Evolutionary conservation across 2,113 vertebrate genomes (phyloP), one percentile per base, ranked within the genome.

Genomic region (Rhagologus leucostigma): DNA sequence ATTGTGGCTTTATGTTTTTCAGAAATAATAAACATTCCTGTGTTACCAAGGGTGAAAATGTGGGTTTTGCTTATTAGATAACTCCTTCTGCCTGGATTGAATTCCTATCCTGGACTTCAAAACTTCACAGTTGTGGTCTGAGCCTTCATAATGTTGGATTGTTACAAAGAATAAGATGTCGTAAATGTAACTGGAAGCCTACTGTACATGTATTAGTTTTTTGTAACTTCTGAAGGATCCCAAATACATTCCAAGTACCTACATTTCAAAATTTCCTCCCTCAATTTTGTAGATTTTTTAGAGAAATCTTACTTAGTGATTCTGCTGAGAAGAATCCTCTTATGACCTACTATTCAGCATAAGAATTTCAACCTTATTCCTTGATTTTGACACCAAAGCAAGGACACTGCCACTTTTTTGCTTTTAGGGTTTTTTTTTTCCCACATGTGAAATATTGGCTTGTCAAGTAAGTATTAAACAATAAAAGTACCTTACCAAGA

Each of bases 361-460:
- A 74, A 73, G 21, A 57, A 74, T 89, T 89, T 84, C 19, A 59
- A 5, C 53, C 12, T 29, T 59, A 27, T 4, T 13, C 12, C 18
- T 79, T 59, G 55, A 21, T 87, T 87, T 91, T 79, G 35, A 55
- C 33, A 26, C 19, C 64, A 89, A 70, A 75, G 10, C 23, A 70
- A 71, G 44, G 35, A 37, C 3, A 1, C 30, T 69, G 39, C 16
- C 7, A 4, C 35, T n/a, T 71, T 7, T 41, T 86, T 17, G 23
- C 22, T 18, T 16, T 26, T 57, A 21, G 9, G 9, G 1, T 0
- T 30, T 7, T 81, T 52, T 47, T 23, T 19, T 2, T 0, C 2
- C 2, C 35, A 41, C 3, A 1, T 79, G 55, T 64, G 52, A 87
- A 65, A 16, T 44, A 62, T 1, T 74, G 50, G 11, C 53, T 86